Evolutionary conservation across 2,888 invertebrate genomes (phyloP).

Genomic region (Xestobium rufovillosum): DNA sequence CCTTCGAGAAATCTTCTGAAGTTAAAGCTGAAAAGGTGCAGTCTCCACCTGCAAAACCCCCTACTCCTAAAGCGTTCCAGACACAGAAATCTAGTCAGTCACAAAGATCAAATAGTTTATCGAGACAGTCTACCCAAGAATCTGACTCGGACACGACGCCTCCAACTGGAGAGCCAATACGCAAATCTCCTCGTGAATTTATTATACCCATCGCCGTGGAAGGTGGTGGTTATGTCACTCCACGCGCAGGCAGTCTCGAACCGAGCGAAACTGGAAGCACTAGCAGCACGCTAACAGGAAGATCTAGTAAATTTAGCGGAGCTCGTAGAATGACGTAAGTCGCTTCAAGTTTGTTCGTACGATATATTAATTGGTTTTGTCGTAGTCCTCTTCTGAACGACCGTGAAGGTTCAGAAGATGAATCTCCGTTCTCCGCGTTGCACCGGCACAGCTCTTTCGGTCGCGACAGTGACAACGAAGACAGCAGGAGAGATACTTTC

Average conservation of each 20-base stretch:
- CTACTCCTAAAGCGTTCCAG: slow-evolving; percentile 44
- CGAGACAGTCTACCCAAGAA: slow-evolving; percentile 60
- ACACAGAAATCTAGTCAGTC: slow-evolving; percentile 44
- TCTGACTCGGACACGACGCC: slow-evolving; percentile 61
- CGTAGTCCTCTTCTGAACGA: slow-evolving; percentile 60
- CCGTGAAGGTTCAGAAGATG: slow-evolving; percentile 63
- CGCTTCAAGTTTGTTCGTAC: slow-evolving; percentile 8
- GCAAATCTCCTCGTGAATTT: slow-evolving; percentile 83
- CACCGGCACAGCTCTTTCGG: slow-evolving; percentile 51
- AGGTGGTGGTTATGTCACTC: slow-evolving; percentile 79
- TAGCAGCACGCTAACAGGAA: slow-evolving; percentile 48
- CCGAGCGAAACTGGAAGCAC: slow-evolving; percentile 57
- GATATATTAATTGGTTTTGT: slow-evolving; percentile 18
- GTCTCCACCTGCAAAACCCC: slow-evolving; percentile 41
- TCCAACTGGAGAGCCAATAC: slow-evolving; percentile 63
- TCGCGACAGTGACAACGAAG: slow-evolving; percentile 53
- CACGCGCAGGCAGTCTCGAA: slow-evolving; percentile 67
- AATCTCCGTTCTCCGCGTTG: slow-evolving; percentile 50
- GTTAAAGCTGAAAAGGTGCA: slow-evolving; percentile 31
- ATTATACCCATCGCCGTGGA: slow-evolving; percentile 92
- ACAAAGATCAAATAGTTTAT: slow-evolving; percentile 42
- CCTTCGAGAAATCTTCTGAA: slow-evolving; percentile 41
- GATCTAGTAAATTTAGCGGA: slow-evolving; percentile 45
- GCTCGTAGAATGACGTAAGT: slow-evolving; percentile 63
- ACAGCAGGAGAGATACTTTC: slow-evolving; percentile 44